Percentiles rank a stretch among this genome's conserved stretches.
Evolutionary conservation across 2,797 vertebrate species (phyloP).

Genomic region (Anas capensis): DNA sequence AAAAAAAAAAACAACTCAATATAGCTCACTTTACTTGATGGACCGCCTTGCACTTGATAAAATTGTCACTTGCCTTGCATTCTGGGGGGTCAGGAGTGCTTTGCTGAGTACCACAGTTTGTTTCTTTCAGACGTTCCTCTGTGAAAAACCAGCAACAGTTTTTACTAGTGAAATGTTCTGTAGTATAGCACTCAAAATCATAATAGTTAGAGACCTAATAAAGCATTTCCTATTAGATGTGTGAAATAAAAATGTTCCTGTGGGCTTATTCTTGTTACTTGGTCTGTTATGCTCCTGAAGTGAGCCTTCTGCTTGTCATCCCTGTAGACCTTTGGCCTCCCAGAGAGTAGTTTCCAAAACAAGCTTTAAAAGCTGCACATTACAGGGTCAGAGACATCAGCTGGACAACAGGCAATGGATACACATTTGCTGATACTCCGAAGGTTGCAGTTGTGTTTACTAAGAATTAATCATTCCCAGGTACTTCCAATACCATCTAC

Average conservation of each 20-base stretch:
- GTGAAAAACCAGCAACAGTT: not conserved
- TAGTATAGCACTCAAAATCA: not conserved
- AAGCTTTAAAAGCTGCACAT: constrained; percentile 65
- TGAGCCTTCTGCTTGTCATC: not conserved
- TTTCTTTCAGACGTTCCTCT: constrained; percentile 37
- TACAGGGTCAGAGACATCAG: not conserved
- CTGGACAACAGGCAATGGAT: constrained; percentile 18
- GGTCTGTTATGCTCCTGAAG: not conserved
- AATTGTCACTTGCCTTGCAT: constrained; percentile 47
- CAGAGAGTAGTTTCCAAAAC: constrained; percentile 70
- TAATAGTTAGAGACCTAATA: not conserved
- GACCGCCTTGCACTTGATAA: not conserved
- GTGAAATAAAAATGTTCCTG: not conserved
- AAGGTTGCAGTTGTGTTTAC: constrained; percentile 78
- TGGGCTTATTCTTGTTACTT: not conserved
- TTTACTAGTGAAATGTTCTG: not conserved
- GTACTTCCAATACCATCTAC: constrained; percentile 59
- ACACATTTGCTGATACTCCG: constrained; percentile 78
- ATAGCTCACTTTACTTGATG: not conserved
- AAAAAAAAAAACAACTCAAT: not conserved
- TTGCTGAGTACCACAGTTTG: not conserved
- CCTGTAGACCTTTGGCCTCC: not conserved
- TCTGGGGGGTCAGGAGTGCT: not conserved
- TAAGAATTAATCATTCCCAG: constrained; percentile 86
- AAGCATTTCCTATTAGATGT: not conserved